Evolutionary conservation across 2,888 invertebrate genomes (phyloP), one percentile per base, ranked within the genome.

Genomic region (Sericinus montela): DNA sequence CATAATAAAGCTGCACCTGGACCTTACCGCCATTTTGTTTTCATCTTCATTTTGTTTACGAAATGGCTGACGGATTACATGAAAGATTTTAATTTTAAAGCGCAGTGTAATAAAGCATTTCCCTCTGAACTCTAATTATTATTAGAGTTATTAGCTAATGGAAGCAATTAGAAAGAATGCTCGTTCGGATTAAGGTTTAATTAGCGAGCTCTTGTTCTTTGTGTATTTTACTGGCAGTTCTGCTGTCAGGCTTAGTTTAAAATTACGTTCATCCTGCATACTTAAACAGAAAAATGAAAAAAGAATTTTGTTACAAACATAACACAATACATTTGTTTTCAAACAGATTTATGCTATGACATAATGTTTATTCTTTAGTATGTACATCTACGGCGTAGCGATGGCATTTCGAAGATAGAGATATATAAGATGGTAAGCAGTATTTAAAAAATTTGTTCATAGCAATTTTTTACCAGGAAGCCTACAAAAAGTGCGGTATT

Each of bases 61-160:
- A 40, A 50, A 45, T 37, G 50, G 45, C 77, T 84, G 85, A 85
- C 80, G 85, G 84, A 85, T 85, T 84, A 85, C 74, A 61, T 60
- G 64, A 67, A 70, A 65, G 61, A 62, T 65, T 66, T 64, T 63
- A 61, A 77, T 75, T 72, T 73, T 69, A 59, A 63, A 65, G 41
- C 50, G 37, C 45, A 45, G 40, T 67, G 76, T 75, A 82, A 81
- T 83, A 80, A 83, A 84, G 75, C 74, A 83, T 82, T 73, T 78
- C 65, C 65, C 69, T 71, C 66, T 67, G 58, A 69, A 72, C 68
- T 67, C 56, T 72, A 76, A 77, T 78, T 81, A 79, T 83, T 76
- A 80, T 75, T 70, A 75, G 63, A 66, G 73, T 75, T 78, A 80
- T 80, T 77, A 79, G 60, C 71, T 74, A 80, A 82, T 78, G 80